Evolutionary conservation across 2,888 invertebrate species (phyloP), one percentile per base, ranked within the genome.

Genomic region (Torymus tubicola): DNA sequence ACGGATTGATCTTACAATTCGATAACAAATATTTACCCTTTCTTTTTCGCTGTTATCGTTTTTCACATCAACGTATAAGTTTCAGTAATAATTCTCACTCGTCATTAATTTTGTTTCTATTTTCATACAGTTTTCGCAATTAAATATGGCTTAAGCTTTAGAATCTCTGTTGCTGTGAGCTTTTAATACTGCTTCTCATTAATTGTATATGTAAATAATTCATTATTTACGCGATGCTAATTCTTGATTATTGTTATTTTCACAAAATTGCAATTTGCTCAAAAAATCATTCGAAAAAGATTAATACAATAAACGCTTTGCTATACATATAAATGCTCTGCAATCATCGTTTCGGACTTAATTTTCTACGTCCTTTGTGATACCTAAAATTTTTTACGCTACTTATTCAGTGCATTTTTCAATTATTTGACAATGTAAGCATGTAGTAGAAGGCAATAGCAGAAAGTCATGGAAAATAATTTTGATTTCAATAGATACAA

Each of bases 121-220:
- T 61, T 50, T 53, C n/a, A n/a, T n/a, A 14, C 42, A 58, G 58
- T 57, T 76, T 42, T 42, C 42, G 42, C 63, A 12, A 58, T 42
- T 57, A 18, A 14, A 16, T 52, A 50, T 14, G 57, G 63, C 65
- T 64, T 78, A 65, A 73, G 61, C 82, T 85, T 83, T 73, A 84
- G 79, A 83, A 82, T 85, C 68, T 82, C 74, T 65, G 78, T 78
- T 78, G 78, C 64, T 78, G 84, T 86, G 84, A 83, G 86, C 52
- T 67, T 75, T 58, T 52, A 58, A 63, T 72, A 64, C 64, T 67
- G 65, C 14, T 13, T 70, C n/a, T 77, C 16, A 76, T 75, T 75
- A 10, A 42, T 5, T 42, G 42, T 42, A 42, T 42, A 31, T 63
- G 63, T 69, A 63, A 2, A 13, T 21, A 63, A 21, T 42, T 69